A percentile compares a stretch with the other conserved stretches of the same genome.
Conservation (phyloP, 1,140 invertebrate species). For the Zophobas atratus region DNA sequence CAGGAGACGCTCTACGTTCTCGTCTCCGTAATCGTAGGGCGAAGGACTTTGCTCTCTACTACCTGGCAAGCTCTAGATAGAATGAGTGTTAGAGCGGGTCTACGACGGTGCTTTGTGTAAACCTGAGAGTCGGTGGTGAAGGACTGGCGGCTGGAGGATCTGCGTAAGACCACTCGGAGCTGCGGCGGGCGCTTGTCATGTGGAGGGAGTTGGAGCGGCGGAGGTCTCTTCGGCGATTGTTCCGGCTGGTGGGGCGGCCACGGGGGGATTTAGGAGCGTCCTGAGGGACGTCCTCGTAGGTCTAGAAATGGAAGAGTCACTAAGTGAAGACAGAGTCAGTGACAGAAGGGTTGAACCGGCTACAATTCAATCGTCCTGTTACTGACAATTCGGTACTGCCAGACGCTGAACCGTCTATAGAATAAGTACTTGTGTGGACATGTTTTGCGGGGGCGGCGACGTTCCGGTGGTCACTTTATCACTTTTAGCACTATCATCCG, state of each 20-base stretch:
- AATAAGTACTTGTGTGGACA: conserved; percentile 84
- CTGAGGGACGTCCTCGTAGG: conserved; percentile 68
- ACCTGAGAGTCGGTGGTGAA: conserved; percentile 78
- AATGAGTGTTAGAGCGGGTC: conserved; percentile 19
- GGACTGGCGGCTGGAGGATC: conserved; percentile 76
- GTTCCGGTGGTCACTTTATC: conserved; percentile 75
- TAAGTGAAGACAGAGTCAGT: too few species aligned
- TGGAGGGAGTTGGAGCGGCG: conserved; percentile 70
- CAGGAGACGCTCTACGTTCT: conserved; percentile 48
- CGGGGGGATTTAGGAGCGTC: conserved; percentile 51
- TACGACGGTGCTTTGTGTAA: background rate
- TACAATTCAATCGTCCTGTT: too few species aligned
- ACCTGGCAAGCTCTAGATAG: conserved; percentile 63
- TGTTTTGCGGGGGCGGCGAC: conserved; percentile 88
- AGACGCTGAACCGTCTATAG: too few species aligned
- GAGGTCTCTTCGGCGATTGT: conserved; percentile 58
- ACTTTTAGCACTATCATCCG: conserved; percentile 46
- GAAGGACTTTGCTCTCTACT: conserved; percentile 68
- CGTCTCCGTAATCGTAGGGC: conserved; percentile 63
- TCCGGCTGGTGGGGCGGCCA: conserved; percentile 55
- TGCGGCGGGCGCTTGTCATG: conserved; percentile 59
- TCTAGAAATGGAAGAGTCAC: conserved; percentile 62
- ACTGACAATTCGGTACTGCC: too few species aligned
- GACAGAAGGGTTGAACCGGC: too few species aligned
- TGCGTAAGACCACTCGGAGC: conserved; percentile 65